phyloP scores from a whole-genome alignment of 2,113 vertebrate genomes.

The Alectura lathami region DNA sequence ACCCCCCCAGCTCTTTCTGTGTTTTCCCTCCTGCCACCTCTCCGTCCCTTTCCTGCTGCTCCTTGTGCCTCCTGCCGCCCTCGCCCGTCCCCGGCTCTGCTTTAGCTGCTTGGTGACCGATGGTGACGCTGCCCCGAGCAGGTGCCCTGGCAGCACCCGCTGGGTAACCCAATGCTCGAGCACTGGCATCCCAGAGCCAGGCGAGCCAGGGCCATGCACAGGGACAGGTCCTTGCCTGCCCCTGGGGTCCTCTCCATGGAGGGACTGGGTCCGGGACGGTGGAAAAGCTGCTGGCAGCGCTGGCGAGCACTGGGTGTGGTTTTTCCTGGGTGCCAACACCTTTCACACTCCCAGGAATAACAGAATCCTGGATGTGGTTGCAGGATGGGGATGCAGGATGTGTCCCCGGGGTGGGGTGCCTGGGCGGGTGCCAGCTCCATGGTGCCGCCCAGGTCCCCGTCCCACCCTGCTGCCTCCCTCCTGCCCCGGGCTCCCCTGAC shows the following conservation, averaged over 20 bases:
- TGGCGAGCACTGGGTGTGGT: background rate
- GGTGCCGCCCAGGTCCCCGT: background rate
- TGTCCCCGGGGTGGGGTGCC: background rate
- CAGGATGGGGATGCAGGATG: background rate
- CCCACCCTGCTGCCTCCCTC: background rate
- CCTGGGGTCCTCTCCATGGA: background rate
- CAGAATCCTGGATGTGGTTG: background rate
- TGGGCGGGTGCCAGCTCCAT: background rate
- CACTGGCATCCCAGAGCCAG: background rate
- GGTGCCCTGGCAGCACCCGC: background rate
- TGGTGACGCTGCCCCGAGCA: background rate
- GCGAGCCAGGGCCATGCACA: accelerated
- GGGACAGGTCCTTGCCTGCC: background rate
- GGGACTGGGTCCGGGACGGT: background rate
- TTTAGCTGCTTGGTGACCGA: background rate
- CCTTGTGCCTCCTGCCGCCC: background rate
- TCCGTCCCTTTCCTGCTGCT: background rate
- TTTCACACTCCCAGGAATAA: background rate
- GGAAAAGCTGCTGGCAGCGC: background rate
- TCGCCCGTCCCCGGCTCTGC: background rate
- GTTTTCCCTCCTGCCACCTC: background rate
- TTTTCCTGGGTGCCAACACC: background rate
- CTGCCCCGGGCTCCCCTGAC: background rate
- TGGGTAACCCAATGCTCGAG: background rate
- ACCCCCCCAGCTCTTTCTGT: background rate